A percentile compares a stretch with the other conserved stretches of the same genome.
phyloP scores from a whole-genome alignment of 1,140 invertebrate genomes.

The Polypedilum pembai region DNA sequence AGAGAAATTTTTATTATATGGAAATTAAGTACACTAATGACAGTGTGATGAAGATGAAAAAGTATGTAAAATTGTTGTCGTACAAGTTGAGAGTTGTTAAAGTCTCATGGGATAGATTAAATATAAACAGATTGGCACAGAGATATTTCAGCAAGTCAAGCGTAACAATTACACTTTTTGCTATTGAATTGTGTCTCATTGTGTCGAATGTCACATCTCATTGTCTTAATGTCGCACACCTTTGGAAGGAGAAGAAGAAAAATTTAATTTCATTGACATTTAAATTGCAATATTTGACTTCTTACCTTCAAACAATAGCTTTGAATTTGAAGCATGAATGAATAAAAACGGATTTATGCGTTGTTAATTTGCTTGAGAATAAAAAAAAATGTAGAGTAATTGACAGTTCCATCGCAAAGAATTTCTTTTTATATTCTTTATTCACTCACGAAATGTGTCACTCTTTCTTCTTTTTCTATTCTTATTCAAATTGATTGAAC shows the following conservation, averaged over 20 bases:
- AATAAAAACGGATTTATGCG: slow-evolving; percentile 21
- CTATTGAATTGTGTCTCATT: not conserved
- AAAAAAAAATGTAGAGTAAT: too few relatives aligned
- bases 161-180: not conserved
- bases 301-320: not conserved
- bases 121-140: not conserved
- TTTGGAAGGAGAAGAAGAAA: not conserved
- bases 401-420: too few relatives aligned
- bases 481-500: too few relatives aligned
- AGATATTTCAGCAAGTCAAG: not conserved
- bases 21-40: not conserved
- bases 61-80: not conserved
- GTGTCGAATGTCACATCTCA: not conserved
- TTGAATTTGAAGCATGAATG: not conserved
- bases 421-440: too few relatives aligned
- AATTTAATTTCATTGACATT: slow-evolving; percentile 25
- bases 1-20: not conserved
- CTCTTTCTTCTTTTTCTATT: too few relatives aligned
- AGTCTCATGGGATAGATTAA: slow-evolving; percentile 8
- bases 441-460: too few relatives aligned
- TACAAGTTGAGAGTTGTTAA: not conserved
- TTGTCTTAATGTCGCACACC: not conserved
- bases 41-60: not conserved
- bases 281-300: slow-evolving; percentile 15
- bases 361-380: not conserved